A percentile compares a stretch with the other conserved stretches of the same genome.
These are phyloP conservation scores for Synanthedon andrenaeformis DNA, from an alignment of 2,888 invertebrate species.

Conservation along the genomic window DNA sequence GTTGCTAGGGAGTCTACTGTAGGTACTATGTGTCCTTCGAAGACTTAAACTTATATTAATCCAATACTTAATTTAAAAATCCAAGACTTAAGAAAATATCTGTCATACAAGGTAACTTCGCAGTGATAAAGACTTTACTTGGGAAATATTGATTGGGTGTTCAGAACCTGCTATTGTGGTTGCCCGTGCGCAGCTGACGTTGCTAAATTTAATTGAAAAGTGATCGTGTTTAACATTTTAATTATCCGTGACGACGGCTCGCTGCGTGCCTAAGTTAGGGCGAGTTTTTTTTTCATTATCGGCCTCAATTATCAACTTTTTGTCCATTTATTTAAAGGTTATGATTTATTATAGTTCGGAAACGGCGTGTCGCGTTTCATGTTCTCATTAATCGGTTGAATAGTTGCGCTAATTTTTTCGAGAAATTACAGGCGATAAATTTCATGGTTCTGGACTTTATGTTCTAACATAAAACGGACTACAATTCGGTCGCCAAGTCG, in stretches of 20 bases:
- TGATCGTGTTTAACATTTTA: constrained; percentile 52
- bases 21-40: too few relatives aligned
- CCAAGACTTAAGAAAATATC: too few relatives aligned
- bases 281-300: constrained; percentile 39
- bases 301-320: constrained; percentile 46
- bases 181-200: constrained; percentile 8
- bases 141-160: constrained; percentile 7
- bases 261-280: constrained; percentile 33
- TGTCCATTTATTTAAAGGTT: constrained; percentile 52
- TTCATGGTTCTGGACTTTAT: constrained; percentile 51
- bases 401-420: constrained; percentile 63
- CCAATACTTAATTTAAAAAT: too few relatives aligned
- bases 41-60: too few relatives aligned
- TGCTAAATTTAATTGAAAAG: constrained; percentile 42
- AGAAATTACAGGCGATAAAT: constrained; percentile 48
- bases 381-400: constrained; percentile 64
- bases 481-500: constrained; percentile 31
- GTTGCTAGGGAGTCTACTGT: too few relatives aligned
- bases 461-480: constrained; percentile 41
- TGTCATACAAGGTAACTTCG: too few relatives aligned
- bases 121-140: too few relatives aligned
- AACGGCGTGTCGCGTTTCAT: constrained; percentile 53
- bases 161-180: constrained; percentile 5
- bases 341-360: constrained; percentile 52
- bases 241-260: constrained; percentile 47